Conservation (phyloP, 2,888 invertebrate species). For the Dastarcus helophoroides region DNA sequence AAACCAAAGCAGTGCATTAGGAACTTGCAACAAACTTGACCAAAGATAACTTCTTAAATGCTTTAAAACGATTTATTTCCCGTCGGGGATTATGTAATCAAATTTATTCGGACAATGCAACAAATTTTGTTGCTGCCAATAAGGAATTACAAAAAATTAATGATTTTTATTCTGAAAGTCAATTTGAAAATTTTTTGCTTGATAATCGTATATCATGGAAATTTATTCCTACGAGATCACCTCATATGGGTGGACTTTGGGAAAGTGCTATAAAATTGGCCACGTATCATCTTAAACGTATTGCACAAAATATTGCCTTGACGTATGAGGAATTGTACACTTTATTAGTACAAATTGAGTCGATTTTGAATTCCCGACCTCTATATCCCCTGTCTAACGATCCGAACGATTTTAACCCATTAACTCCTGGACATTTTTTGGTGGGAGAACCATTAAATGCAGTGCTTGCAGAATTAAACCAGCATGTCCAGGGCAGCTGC, state of each 20-base stretch:
- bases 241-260: neutral
- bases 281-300: neutral
- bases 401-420: neutral
- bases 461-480: neutral
- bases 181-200: neutral
- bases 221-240: slow-evolving; percentile 1
- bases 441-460: neutral
- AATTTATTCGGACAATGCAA: slow-evolving; percentile 9
- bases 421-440: neutral
- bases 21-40: slow-evolving; percentile 8
- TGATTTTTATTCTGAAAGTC: neutral
- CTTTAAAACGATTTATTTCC: slow-evolving; percentile 10
- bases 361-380: neutral
- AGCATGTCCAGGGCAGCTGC: too few relatives aligned
- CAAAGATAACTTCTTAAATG: slow-evolving; percentile 9
- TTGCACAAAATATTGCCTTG: neutral
- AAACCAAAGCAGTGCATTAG: slow-evolving; percentile 9
- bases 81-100: slow-evolving; percentile 7
- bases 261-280: neutral
- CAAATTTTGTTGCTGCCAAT: slow-evolving; percentile 9
- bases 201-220: neutral
- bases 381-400: neutral
- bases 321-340: slow-evolving; percentile 2
- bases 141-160: slow-evolving; percentile 5
- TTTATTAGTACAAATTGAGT: neutral